Conservation (phyloP, 2,113 vertebrate genomes). For the Ovis aries region ARS-UI_Ramb_v3.0 NC_082741.1:29501-30000, state of each 20-base stretch:
- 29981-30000: background rate
- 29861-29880: background rate
- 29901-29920: background rate
- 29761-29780: background rate
- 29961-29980: background rate
- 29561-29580: background rate
- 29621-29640: background rate
- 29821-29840: rapidly evolving
- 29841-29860: background rate
- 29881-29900: background rate
- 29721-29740: background rate
- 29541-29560: background rate
- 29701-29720: background rate
- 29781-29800: background rate
- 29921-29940: background rate
- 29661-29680: background rate
- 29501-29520: rapidly evolving
- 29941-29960: rapidly evolving
- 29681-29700: background rate
- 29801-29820: background rate
- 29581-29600: background rate
- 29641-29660: background rate
- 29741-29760: background rate
- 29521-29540: background rate
- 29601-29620: background rate